Evolutionary conservation across 2,797 vertebrate species (phyloP).

Genomic region (Intellagama lesueurii): DNA sequence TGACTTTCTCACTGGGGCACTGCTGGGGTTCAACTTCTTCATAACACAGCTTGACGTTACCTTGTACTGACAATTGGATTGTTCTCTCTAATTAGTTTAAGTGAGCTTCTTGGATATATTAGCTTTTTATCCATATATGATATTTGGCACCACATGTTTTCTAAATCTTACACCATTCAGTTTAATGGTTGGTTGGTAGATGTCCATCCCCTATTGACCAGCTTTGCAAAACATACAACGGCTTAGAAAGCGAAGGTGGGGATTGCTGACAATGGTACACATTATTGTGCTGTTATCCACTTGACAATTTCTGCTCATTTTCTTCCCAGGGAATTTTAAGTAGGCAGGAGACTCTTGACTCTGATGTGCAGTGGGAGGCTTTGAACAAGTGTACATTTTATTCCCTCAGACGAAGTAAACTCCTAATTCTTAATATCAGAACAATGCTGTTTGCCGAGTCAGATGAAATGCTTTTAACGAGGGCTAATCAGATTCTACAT

Average conservation of each 20-base stretch:
- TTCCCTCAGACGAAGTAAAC: conserved; percentile 53
- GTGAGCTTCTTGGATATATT: neutral
- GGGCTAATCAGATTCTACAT: conserved; percentile 89
- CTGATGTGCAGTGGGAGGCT: neutral
- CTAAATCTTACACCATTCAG: neutral
- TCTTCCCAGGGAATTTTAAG: neutral
- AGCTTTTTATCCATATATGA: neutral
- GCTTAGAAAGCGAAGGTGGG: neutral
- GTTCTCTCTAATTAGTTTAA: neutral
- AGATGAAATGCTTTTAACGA: conserved; percentile 79
- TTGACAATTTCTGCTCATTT: neutral
- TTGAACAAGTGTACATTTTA: conserved; percentile 55
- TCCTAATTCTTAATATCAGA: conserved; percentile 71
- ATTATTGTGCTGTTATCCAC: conserved; percentile 8
- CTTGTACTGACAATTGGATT: neutral
- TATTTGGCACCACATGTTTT: neutral
- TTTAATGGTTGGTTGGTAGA: neutral
- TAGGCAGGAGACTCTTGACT: neutral
- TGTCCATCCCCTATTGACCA: neutral
- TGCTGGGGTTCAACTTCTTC: neutral
- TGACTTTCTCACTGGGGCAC: neutral
- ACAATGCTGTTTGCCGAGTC: conserved; percentile 79
- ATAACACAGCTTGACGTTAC: neutral
- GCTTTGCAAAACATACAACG: rapidly evolving
- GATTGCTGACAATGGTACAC: neutral